These are phyloP conservation scores for Sminthurides bifidus DNA, from an alignment of 1,140 invertebrate species.

Conservation along the genomic window DNA sequence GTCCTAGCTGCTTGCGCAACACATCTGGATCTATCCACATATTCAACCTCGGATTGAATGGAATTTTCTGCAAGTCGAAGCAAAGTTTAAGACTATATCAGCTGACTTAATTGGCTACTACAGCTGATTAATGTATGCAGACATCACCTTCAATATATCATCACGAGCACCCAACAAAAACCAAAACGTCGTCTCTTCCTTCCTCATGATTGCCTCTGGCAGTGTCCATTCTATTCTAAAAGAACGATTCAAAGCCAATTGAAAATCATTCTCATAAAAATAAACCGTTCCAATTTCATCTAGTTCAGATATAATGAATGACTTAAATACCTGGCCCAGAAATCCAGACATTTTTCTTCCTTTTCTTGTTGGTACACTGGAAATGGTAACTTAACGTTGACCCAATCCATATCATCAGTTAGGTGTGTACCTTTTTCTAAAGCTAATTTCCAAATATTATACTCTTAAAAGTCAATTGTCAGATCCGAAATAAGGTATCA, in stretches of 20 bases:
- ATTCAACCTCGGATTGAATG: neutral
- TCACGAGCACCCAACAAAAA: neutral
- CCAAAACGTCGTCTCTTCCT: neutral
- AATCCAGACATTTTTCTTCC: neutral
- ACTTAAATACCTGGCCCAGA: neutral
- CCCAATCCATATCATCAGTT: neutral
- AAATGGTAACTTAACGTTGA: neutral
- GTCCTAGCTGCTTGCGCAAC: neutral
- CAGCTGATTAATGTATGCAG: too few relatives aligned
- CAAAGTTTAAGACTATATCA: too few relatives aligned
- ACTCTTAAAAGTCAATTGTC: neutral
- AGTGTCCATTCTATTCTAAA: too few relatives aligned
- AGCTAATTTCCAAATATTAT: neutral
- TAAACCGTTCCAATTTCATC: too few relatives aligned
- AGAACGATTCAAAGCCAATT: neutral
- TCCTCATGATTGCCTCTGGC: too few relatives aligned
- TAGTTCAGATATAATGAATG: too few relatives aligned
- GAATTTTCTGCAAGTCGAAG: slow-evolving; percentile 1
- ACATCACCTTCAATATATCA: too few relatives aligned
- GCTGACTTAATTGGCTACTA: too few relatives aligned
- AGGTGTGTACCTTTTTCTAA: neutral
- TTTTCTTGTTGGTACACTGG: neutral
- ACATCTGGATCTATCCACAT: neutral
- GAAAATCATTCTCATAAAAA: too few relatives aligned
- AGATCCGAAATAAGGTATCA: too few relatives aligned